Evolutionary conservation across 2,888 invertebrate genomes (phyloP), one percentile per base, ranked within the genome.

Genomic region (Lydus trimaculatus): DNA sequence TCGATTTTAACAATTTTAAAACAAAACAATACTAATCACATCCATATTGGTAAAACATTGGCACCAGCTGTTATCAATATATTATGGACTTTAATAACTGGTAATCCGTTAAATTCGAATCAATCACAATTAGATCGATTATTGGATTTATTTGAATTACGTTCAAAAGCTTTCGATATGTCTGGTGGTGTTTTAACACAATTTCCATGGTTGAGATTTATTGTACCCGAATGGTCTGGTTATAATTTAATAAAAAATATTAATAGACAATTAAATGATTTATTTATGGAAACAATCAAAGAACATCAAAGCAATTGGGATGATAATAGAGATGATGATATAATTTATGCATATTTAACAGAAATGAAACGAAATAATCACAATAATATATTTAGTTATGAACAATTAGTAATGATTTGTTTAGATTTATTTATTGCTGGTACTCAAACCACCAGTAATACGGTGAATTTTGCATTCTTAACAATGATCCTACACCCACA

Each of bases 371-470:
- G 80, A 17, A 76, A 76, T 15, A 80, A 84, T 59, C 79, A 28
- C 11, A 9, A 39, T 15, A 15, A 61, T 25, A 48, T 48, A 5
- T 65, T 88, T 82, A 80, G 83, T 88, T 91, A 90, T 67, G 88
- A 89, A 6, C 91, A 92, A 78, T 80, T 92, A 63, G 83, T 90
- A 5, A 88, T 91, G 87, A 87, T 90, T 5, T 88, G 91, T 74
- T 78, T 91, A 65, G 92, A 92, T 80, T 85, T 92, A 59, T 88
- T 92, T 31, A 88, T 92, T 84, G 92, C 91, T 7, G 92, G 92
- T 0, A 88, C 90, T 62, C 91, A 92, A 82, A 92, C 92, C 0
- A 91, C 91, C 0, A 89, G 89, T 72, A 91, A 90, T 77, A 90
- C 91, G 0, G 84, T 90, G 11, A 87, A 88, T 0, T 90, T 89